Evolutionary conservation across 2,888 invertebrate species (phyloP).

Genomic region (Stenurella melanura): DNA sequence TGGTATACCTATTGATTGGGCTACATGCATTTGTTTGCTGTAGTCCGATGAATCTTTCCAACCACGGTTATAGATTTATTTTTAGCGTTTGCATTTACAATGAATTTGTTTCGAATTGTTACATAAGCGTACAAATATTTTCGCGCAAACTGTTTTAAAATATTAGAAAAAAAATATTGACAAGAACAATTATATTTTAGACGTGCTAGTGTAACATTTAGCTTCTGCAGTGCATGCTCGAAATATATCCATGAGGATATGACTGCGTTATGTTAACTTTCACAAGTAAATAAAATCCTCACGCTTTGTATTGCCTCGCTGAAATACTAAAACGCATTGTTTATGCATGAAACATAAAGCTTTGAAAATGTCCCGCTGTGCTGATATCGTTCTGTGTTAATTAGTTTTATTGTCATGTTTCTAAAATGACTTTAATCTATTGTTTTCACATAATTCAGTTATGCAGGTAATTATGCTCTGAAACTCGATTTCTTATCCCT

Average conservation of each 20-base stretch:
- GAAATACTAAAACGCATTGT: slow-evolving; percentile 45
- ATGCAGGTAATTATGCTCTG: slow-evolving; percentile 28
- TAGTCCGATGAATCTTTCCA: too few relatives aligned
- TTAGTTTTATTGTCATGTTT: slow-evolving; percentile 47
- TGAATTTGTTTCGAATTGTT: too few relatives aligned
- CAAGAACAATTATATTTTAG: background rate
- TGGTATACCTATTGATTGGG: too few relatives aligned
- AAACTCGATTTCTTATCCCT: background rate
- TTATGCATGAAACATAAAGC: slow-evolving; percentile 48
- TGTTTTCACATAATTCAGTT: slow-evolving; percentile 42
- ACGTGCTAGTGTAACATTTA: slow-evolving; percentile 23
- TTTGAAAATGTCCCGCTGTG: slow-evolving; percentile 47
- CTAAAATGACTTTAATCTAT: slow-evolving; percentile 55
- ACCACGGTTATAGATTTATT: too few relatives aligned
- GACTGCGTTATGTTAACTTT: slow-evolving; percentile 40
- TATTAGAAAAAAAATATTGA: too few relatives aligned
- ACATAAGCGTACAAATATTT: too few relatives aligned
- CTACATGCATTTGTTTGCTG: too few relatives aligned
- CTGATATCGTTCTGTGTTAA: slow-evolving; percentile 48
- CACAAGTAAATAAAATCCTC: slow-evolving; percentile 15
- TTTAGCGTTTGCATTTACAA: too few relatives aligned
- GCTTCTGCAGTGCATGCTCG: slow-evolving; percentile 14
- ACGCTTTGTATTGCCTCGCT: slow-evolving; percentile 38
- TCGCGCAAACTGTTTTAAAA: too few relatives aligned
- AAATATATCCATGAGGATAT: slow-evolving; percentile 22